Base-by-base conservation (phyloP, 2,888 invertebrate species). In the Macrostomum cliftonense region DNA sequence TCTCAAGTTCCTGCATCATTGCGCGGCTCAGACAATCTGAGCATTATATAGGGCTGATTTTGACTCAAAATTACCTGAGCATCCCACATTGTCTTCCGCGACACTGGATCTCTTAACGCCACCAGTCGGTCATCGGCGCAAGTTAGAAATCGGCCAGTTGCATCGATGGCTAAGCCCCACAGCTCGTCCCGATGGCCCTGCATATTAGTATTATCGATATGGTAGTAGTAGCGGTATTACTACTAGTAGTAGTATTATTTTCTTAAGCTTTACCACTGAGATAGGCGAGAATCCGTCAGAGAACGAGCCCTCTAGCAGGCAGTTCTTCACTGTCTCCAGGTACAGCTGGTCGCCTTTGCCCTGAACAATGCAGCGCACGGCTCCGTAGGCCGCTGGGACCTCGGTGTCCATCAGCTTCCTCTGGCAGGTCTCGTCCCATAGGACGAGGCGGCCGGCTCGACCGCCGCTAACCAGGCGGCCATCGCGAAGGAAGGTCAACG, bases 41-140 rank as follows among this genome's bases (percentile, higher is more conserved):
- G n/a, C n/a, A n/a, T n/a, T n/a, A n/a, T n/a, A n/a, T n/a, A n/a
- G n/a, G n/a, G n/a, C n/a, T n/a, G n/a, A n/a, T 28, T 28, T 28
- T 28, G 28, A 7, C 28, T 28, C 28, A 28, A 28, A 28, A 7
- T 81, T 55, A 87, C 80, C 62, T 86, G 85, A 71, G 84, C 83
- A 66, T 81, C 82, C 87, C 88, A 88, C 19, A 88, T 79, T 28
- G 83, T 81, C 46, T 81, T 80, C 65, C 83, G 83, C 38, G 82
- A 79, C 65, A 84, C 77, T 0, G 81, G 80, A 70, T 88, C 87
- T 87, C 88, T 88, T 67, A 87, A 76, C 70, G 60, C 64, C 21
- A 70, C 55, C 49, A 60, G 57, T 39, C 57, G 61, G 58, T 70
- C 70, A 42, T 65, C 61, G 13, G 63, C 67, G 54, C 83, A 83